Percentiles rank a stretch among this genome's conserved stretches.
phyloP scores from a whole-genome alignment of 2,888 invertebrate species.

The Phanerotoma sp. region DNA sequence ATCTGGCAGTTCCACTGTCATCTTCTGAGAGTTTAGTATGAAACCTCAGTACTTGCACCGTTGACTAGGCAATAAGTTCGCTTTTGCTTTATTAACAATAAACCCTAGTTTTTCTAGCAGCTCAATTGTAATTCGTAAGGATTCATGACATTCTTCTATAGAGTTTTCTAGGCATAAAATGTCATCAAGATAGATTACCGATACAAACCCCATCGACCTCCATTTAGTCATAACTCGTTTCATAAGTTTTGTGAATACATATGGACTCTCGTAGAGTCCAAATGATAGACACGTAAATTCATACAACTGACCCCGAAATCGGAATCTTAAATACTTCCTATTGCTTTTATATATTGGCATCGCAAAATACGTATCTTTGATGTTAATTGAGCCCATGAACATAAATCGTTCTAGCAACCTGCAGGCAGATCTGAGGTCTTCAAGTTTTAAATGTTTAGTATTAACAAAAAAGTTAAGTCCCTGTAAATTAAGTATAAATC shows the following conservation, averaged over 20 bases:
- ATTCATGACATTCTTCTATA: neutral
- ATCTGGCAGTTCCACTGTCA: neutral
- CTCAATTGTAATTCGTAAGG: neutral
- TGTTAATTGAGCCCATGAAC: neutral
- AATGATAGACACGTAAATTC: neutral
- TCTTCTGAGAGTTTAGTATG: neutral
- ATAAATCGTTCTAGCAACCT: neutral
- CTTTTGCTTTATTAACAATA: too few species aligned
- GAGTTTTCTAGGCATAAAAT: neutral
- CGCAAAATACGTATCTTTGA: neutral
- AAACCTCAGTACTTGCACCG: neutral
- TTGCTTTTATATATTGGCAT: neutral
- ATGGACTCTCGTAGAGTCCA: neutral
- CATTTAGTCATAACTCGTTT: slow-evolving; percentile 1
- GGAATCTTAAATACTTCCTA: slow-evolving; percentile 8
- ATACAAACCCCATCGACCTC: neutral
- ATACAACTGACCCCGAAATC: neutral
- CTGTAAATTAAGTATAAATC: neutral
- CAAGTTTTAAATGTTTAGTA: slow-evolving; percentile 2
- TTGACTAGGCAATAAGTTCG: neutral
- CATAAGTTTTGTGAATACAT: neutral
- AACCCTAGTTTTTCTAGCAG: neutral
- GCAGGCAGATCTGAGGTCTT: neutral
- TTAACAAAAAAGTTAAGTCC: neutral
- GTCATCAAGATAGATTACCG: slow-evolving; percentile 9